These are phyloP conservation scores for Neuroterus valhalla DNA, from an alignment of 1,140 invertebrate species.

Conservation along the genomic window DNA sequence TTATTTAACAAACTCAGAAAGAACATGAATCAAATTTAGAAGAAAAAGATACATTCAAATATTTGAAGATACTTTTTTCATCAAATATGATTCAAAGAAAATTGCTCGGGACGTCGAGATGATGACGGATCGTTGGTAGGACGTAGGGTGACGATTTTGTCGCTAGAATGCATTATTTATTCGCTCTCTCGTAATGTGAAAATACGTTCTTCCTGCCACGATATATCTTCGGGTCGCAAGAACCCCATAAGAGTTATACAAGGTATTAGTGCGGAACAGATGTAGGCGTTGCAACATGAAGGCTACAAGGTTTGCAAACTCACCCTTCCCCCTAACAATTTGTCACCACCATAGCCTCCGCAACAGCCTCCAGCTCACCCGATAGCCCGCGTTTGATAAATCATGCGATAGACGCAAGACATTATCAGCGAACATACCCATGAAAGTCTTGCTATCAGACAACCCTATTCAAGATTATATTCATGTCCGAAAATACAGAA, in stretches of 20 bases:
- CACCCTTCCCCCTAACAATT: slow-evolving; percentile 67
- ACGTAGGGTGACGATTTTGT: not conserved
- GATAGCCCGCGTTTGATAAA: slow-evolving; percentile 69
- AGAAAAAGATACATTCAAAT: no score
- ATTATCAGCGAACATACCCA: slow-evolving; percentile 55
- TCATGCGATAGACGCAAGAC: slow-evolving; percentile 66
- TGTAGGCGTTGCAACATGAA: slow-evolving; percentile 62
- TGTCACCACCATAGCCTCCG: slow-evolving; percentile 61
- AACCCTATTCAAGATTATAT: not conserved
- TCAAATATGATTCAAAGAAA: not conserved
- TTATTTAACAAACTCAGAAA: no score
- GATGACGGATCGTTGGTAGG: slow-evolving; percentile 13
- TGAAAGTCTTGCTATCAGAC: slow-evolving; percentile 21
- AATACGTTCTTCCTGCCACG: slow-evolving; percentile 32
- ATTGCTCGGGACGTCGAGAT: not conserved
- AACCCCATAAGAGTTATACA: slow-evolving; percentile 60
- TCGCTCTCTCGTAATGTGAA: slow-evolving; percentile 36
- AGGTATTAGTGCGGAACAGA: slow-evolving; percentile 68
- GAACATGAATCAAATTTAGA: no score
- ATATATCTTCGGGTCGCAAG: slow-evolving; percentile 41
- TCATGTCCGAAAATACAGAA: no score
- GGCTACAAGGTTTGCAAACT: slow-evolving; percentile 42
- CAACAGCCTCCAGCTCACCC: slow-evolving; percentile 53
- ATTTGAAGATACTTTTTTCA: not conserved
- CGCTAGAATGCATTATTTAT: slow-evolving; percentile 44